Conservation (phyloP, 2,888 invertebrate genomes). For the Synanthedon vespiformis region DNA sequence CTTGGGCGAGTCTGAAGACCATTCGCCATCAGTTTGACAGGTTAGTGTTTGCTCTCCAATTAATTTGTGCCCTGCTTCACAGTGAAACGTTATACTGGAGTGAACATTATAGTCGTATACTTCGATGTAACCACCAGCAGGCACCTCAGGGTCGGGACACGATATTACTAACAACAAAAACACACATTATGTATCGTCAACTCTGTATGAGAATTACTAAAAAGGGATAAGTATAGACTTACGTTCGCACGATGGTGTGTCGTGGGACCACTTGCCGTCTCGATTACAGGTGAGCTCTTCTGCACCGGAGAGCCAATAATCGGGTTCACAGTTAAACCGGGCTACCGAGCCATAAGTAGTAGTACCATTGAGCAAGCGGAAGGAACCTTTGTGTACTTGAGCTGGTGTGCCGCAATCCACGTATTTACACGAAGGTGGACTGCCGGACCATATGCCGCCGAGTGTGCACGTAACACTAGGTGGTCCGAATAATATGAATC, state of each 20-base stretch:
- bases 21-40: constrained; percentile 83
- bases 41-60: constrained; percentile 78
- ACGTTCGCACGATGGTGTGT: constrained; percentile 89
- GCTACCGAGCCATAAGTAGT: constrained; percentile 85
- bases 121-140: constrained; percentile 86
- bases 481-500: constrained; percentile 86
- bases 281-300: constrained; percentile 80
- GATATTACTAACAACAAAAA: constrained; percentile 76
- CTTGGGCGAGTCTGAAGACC: constrained; percentile 84
- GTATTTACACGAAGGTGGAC: constrained; percentile 85
- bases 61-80: constrained; percentile 85
- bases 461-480: constrained; percentile 84
- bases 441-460: constrained; percentile 87
- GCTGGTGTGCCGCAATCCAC: constrained; percentile 89
- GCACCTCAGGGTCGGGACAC: constrained; percentile 88
- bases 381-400: constrained; percentile 81
- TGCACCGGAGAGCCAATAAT: constrained; percentile 85
- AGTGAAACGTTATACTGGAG: constrained; percentile 88
- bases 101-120: constrained; percentile 92
- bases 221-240: constrained; percentile 29
- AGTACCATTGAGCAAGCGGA: constrained; percentile 79
- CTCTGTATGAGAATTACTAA: neutral
- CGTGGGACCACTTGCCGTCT: constrained; percentile 89
- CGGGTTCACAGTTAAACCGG: constrained; percentile 83
- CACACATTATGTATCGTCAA: neutral